Base-by-base conservation (phyloP, 2,888 invertebrate genomes). In the Eristalis arbustorum region DNA sequence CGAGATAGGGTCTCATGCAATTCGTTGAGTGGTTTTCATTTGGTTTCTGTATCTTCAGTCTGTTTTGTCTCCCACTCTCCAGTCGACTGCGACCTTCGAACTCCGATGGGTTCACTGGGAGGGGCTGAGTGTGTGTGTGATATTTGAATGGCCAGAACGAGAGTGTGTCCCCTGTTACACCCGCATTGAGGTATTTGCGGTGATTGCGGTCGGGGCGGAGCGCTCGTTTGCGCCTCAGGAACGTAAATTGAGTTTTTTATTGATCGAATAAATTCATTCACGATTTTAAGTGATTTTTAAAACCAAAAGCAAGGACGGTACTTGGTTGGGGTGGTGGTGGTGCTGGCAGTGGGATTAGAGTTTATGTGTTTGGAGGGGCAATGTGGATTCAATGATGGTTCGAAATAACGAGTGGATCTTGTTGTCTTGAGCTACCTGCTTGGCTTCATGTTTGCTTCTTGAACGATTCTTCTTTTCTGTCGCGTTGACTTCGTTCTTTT, bases 1-100 rank as follows among this genome's bases (percentile, higher is more conserved):
- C 49, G 67, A 72, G 80, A 76, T 82, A 82, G 68, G 62, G 77
- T 73, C 73, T 81, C 77, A 73, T 85, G 83, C 83, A 83, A 87
- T 87, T 87, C 87, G 87, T 83, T 83, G 78, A 83, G 83, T 87
- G 87, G 87, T 87, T 74, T 49, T 49, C 18, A 64, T 83, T 75
- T 75, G 87, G 83, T 75, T 83, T 59, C 18, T 83, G 77, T 72
- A 72, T 74, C 56, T 74, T 22, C 59, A 13, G 40, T 66, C 69
- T n/a, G n/a, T n/a, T 28, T 6, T n/a, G n/a, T 66, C 14, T 42
- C n/a, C 4, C 42, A 0, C 14, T 42, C n/a, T 25, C 25, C 25
- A 25, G 59, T 23, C 25, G 23, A 14, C 14, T 59, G 31, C 31
- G 56, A 18, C 22, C 59, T 59, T 25, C 13, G 59, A 18, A n/a